Base-by-base conservation (phyloP, 2,888 invertebrate species). In the Miltochrista miniata region DNA sequence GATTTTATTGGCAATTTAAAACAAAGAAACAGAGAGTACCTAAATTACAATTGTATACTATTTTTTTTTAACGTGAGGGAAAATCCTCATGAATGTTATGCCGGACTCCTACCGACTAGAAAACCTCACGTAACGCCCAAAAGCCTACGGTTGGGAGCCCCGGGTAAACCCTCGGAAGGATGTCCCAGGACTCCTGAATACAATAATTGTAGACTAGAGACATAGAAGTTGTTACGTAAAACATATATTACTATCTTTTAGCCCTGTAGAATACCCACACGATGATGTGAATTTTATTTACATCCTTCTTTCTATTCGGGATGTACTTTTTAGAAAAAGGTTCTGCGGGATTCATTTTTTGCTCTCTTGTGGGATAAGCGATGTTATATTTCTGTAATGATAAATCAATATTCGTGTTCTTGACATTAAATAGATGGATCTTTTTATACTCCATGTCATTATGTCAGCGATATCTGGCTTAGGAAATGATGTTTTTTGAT, bases 281-380 rank as follows among this genome's bases (percentile, higher is more conserved):
- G 37, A 15, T 14, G 39, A 59, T 58, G 48, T 48, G 41, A 58
- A 54, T 55, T 50, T 55, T 50, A 48, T 59, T 55, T 61, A 48
- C 36, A 48, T 46, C 55, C 50, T 14, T 48, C 30, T 8, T 52
- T 52, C 47, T 49, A 48, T 61, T 45, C 39, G 34, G 37, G 41
- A n/a, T 45, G 0, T 15, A 14, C 34, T 34, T 39, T 58, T 44
- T 43, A 29, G 45, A 14, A 13, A 12, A 29, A 38, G 15, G 38
- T 46, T 50, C 38, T 40, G 30, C 18, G 12, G 12, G 18, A 11
- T n/a, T 5, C 34, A 9, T 7, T 45, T 50, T 41, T 36, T 45
- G 15, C 40, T 44, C 7, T 12, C 29, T 29, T 29, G 10, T 30
- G 30, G 12, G 18, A 39, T 34, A 49, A 45, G 30, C 36, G 36